Evolutionary conservation across 2,797 vertebrate genomes (phyloP).

Genomic region (Sebastes flavidus): DNA sequence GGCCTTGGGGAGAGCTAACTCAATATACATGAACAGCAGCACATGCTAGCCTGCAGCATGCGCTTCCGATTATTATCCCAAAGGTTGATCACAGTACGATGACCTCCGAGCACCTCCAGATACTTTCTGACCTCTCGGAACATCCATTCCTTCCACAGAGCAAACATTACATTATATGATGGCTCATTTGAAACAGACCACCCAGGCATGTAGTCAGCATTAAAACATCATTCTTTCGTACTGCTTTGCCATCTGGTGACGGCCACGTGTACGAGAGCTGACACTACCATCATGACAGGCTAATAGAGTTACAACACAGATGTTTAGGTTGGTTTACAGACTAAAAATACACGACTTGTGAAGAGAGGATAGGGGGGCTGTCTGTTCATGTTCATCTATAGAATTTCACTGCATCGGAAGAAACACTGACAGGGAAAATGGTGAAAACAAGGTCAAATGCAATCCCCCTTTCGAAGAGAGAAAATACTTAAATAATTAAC

Average conservation of each 20-base stretch:
- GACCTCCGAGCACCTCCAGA: background rate
- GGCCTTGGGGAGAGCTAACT: constrained; percentile 34
- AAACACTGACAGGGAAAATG: background rate
- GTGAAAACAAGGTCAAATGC: background rate
- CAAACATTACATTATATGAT: background rate
- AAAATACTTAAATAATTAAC: no score
- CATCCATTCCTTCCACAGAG: background rate
- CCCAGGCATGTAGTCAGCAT: background rate
- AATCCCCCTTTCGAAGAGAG: background rate
- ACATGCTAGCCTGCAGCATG: constrained; percentile 46
- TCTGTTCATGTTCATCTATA: background rate
- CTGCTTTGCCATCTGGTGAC: background rate
- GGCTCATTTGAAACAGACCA: background rate
- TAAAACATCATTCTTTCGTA: background rate
- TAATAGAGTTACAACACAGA: constrained; percentile 3
- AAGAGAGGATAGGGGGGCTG: background rate
- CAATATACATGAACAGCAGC: constrained; percentile 46
- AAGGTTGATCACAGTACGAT: background rate
- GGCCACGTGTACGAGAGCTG: background rate
- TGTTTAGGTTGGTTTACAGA: background rate
- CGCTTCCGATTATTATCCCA: constrained; percentile 51
- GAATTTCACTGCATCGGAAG: background rate
- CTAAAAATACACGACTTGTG: background rate
- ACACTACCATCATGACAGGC: background rate
- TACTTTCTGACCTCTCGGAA: background rate